Evolutionary conservation across 2,797 vertebrate species (phyloP), one percentile per base, ranked within the genome.

Genomic region (Lycodopsis pacificus): DNA sequence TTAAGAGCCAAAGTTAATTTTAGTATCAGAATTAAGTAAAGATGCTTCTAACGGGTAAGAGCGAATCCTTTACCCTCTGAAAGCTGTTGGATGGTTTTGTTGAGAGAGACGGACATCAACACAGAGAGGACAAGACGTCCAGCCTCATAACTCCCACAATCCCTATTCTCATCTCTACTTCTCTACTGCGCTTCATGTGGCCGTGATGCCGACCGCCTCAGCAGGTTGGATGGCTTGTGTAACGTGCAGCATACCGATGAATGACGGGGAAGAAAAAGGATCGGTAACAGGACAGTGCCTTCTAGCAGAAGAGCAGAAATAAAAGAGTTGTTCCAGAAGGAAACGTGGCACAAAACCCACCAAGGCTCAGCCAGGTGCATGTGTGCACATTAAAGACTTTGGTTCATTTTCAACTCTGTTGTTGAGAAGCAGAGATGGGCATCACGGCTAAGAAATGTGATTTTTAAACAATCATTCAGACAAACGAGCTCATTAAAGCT

Each of bases 151-250:
- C 51, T 61, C 7, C 32, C 32, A 2, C 44, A 1, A 22, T 54
- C 44, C 34, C 3, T 51, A 7, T 68, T 62, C 36, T 56, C 42
- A 20, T 46, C 27, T 76, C 25, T 6, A 6, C 57, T 42, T 11
- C n/a, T 54, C 73, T 68, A 8, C 27, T 67, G 48, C 44, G 51
- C 22, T 54, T 69, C 36, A 79, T 0, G 9, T 69, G 27, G 58
- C 80, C 51, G 49, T 77, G 61, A 64, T 72, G 74, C 63, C 4
- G 7, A 34, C n/a, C 0, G 5, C 38, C 15, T 57, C 78, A 79
- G 25, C 76, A 73, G 58, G 70, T 77, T 65, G 19, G 34, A 36
- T 49, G 57, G 65, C 36, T 87, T 73, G 70, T 80, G 44, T 77
- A 72, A 75, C 22, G 6, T 14, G 27, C 65, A 69, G n/a, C 30